A percentile compares a stretch with the other conserved stretches of the same genome.
Conservation (phyloP, 2,797 vertebrate genomes). For the Masticophis lateralis region DNA sequence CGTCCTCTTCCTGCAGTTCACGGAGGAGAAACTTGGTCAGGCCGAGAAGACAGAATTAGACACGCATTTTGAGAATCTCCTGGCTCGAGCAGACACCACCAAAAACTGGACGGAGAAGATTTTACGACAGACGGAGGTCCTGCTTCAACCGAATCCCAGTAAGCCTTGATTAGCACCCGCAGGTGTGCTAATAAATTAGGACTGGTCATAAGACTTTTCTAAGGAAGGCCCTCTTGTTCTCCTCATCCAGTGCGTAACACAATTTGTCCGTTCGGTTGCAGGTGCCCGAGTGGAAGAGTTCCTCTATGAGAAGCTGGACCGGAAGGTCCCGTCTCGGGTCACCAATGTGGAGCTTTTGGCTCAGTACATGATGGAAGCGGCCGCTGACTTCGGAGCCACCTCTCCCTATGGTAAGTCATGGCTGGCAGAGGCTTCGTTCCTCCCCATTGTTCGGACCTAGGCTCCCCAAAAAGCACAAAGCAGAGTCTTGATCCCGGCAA, state of each 20-base stretch:
- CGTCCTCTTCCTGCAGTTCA: slow-evolving; percentile 75
- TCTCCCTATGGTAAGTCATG: slow-evolving; percentile 84
- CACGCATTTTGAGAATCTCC: slow-evolving; percentile 88
- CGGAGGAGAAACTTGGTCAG: slow-evolving; percentile 92
- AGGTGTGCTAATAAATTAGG: no score
- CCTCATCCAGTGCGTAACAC: neutral
- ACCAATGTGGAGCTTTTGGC: slow-evolving; percentile 89
- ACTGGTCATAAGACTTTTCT: no score
- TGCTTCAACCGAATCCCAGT: slow-evolving; percentile 96
- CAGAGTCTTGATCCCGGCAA: no score
- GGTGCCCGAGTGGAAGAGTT: slow-evolving; percentile 94
- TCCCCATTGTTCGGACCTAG: no score
- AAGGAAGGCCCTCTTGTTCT: no score
- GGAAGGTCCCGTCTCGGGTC: slow-evolving; percentile 86
- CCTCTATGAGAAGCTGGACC: slow-evolving; percentile 92
- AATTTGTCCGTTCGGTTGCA: slow-evolving; percentile 22
- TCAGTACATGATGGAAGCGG: slow-evolving; percentile 91
- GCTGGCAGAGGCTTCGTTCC: accelerated
- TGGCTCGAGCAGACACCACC: slow-evolving; percentile 88
- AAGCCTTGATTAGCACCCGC: slow-evolving; percentile 48
- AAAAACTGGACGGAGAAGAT: slow-evolving; percentile 95
- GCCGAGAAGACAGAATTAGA: slow-evolving; percentile 93
- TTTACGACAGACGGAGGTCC: slow-evolving; percentile 85
- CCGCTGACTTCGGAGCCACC: slow-evolving; percentile 83
- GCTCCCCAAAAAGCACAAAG: no score